These are phyloP conservation scores for Antigone vipio DNA, from an alignment of 2,113 vertebrate genomes.

Conservation along the genomic window DNA sequence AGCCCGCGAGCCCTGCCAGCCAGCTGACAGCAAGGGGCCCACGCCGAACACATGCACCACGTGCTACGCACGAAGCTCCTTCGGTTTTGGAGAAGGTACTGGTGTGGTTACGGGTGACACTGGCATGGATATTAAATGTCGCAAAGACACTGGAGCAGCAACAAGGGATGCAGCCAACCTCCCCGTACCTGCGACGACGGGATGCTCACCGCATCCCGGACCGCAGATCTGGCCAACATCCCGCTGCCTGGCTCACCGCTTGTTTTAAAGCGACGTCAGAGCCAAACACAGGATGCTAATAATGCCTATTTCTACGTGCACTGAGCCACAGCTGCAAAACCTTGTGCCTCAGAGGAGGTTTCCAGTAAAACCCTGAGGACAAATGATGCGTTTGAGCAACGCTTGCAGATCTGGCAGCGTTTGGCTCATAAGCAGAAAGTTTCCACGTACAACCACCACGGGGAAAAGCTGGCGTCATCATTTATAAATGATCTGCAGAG, in stretches of 20 bases:
- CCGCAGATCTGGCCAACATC: too few relatives aligned
- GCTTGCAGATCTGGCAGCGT: background rate
- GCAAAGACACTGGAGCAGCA: background rate
- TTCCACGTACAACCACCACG: rapidly evolving
- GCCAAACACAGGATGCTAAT: background rate
- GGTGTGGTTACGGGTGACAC: background rate
- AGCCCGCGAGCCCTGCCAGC: background rate
- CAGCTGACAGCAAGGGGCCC: background rate
- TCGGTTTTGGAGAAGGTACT: background rate
- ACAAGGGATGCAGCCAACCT: background rate
- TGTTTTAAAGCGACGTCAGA: background rate
- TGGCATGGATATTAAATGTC: background rate
- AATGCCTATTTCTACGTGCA: background rate
- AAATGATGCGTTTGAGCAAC: background rate
- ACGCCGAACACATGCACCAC: rapidly evolving
- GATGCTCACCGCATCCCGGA: background rate
- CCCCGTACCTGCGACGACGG: rapidly evolving
- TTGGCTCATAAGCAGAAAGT: background rate
- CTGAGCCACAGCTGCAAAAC: background rate
- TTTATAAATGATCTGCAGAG: background rate
- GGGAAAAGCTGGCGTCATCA: background rate
- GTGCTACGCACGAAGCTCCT: background rate
- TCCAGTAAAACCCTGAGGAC: background rate
- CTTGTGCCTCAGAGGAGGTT: background rate
- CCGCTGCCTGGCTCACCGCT: background rate